A percentile compares a stretch with the other conserved stretches of the same genome.
phyloP scores from a whole-genome alignment of 2,888 invertebrate genomes.

The Leucophenga maculata region DNA sequence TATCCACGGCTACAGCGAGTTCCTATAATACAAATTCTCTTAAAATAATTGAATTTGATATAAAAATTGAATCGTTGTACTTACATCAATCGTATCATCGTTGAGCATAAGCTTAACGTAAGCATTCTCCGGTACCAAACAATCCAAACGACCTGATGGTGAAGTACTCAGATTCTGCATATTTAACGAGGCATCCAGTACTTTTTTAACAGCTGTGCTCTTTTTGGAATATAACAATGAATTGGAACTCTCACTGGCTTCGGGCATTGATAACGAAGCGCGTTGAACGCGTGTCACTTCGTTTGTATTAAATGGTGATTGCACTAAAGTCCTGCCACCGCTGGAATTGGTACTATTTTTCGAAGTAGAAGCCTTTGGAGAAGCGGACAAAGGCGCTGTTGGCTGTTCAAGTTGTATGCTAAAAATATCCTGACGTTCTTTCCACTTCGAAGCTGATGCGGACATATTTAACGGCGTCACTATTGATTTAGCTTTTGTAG shows the following conservation, averaged over 20 bases:
- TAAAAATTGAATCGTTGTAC: slow-evolving; percentile 3
- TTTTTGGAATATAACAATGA: slow-evolving; percentile 49
- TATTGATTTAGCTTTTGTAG: slow-evolving; percentile 27
- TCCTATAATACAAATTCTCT: slow-evolving; percentile 33
- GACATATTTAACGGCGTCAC: slow-evolving; percentile 47
- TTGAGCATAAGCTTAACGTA: slow-evolving; percentile 43
- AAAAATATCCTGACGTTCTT: slow-evolving; percentile 58
- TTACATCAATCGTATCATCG: slow-evolving; percentile 44
- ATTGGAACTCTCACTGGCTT: slow-evolving; percentile 26
- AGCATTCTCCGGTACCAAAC: slow-evolving; percentile 51
- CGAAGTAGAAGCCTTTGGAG: slow-evolving; percentile 15
- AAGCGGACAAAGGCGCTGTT: slow-evolving; percentile 4
- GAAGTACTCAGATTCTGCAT: slow-evolving; percentile 68
- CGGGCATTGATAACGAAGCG: slow-evolving; percentile 28
- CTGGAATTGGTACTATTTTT: slow-evolving; percentile 11
- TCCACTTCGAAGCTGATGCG: slow-evolving; percentile 61
- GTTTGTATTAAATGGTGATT: slow-evolving; percentile 51
- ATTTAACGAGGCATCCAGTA: slow-evolving; percentile 63
- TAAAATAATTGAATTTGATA: background rate
- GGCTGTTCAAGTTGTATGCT: slow-evolving; percentile 46
- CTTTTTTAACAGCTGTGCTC: slow-evolving; percentile 61
- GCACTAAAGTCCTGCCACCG: background rate
- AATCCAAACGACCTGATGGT: slow-evolving; percentile 69
- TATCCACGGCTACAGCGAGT: background rate
- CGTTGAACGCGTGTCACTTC: slow-evolving; percentile 60